Percentiles rank a stretch among this genome's conserved stretches.
Evolutionary conservation across 2,888 invertebrate species (phyloP).

Genomic region (Chymomyza amoena): DNA sequence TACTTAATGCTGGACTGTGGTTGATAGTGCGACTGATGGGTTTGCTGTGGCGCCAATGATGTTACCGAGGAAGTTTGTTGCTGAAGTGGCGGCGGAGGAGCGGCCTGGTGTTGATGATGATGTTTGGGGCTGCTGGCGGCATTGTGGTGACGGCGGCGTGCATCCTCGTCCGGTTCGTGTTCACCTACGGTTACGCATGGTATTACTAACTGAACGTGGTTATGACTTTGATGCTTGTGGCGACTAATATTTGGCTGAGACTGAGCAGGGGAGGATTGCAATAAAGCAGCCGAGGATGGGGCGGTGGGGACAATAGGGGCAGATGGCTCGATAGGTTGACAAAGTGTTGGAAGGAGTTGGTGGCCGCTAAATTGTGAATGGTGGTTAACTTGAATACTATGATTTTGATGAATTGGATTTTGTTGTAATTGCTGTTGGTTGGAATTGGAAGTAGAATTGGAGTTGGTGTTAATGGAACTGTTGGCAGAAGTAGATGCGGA

Average conservation of each 20-base stretch:
- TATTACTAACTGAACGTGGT: slow-evolving; percentile 85
- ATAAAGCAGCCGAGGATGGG: slow-evolving; percentile 20
- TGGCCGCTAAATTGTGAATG: slow-evolving; percentile 29
- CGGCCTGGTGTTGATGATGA: slow-evolving; percentile 55
- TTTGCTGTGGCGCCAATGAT: slow-evolving; percentile 31
- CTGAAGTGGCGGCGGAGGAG: slow-evolving; percentile 29
- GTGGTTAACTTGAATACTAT: slow-evolving; percentile 36
- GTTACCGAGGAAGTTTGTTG: slow-evolving; percentile 64
- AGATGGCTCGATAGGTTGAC: slow-evolving; percentile 27
- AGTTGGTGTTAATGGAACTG: slow-evolving; percentile 46
- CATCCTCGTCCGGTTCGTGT: slow-evolving; percentile 84
- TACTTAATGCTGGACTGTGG: slow-evolving; percentile 76
- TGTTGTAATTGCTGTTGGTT: slow-evolving; percentile 64
- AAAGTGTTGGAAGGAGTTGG: slow-evolving; percentile 28
- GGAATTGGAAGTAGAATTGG: slow-evolving; percentile 77
- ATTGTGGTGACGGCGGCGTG: slow-evolving; percentile 75
- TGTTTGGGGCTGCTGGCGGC: slow-evolving; percentile 66
- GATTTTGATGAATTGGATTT: slow-evolving; percentile 37
- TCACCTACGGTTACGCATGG: slow-evolving; percentile 89
- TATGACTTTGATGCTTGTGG: slow-evolving; percentile 62
- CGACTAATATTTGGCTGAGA: slow-evolving; percentile 66
- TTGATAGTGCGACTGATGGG: slow-evolving; percentile 46
- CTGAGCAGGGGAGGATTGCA: slow-evolving; percentile 27
- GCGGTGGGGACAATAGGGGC: slow-evolving; percentile 20
- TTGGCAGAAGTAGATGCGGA: slow-evolving; percentile 44